Percentiles rank a stretch among this genome's conserved stretches.
These are phyloP conservation scores for Ecliptopera silaceata DNA, from an alignment of 2,888 invertebrate genomes.

Conservation along the genomic window DNA sequence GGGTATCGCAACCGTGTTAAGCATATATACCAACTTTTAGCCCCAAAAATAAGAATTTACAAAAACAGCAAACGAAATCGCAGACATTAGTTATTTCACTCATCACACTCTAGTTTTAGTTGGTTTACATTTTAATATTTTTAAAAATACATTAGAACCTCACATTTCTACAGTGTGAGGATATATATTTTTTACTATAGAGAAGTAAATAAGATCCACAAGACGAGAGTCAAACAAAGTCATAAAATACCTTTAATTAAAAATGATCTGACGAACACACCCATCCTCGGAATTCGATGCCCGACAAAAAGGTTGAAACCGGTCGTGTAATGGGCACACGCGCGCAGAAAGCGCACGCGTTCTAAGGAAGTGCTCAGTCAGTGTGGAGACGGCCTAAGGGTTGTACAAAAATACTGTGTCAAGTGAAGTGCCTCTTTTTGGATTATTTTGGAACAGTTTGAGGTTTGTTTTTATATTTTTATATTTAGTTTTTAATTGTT, in stretches of 20 bases:
- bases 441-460: slow-evolving; percentile 10
- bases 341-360: slow-evolving; percentile 47
- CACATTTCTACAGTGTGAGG: too few relatives aligned
- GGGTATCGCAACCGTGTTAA: too few relatives aligned
- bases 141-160: too few relatives aligned
- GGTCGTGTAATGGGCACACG: slow-evolving; percentile 47
- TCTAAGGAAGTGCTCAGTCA: slow-evolving; percentile 53
- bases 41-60: too few relatives aligned
- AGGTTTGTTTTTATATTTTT: not conserved
- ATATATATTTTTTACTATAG: too few relatives aligned
- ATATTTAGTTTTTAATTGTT: not conserved
- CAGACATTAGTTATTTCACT: too few relatives aligned
- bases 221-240: too few relatives aligned
- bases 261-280: not conserved
- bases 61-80: too few relatives aligned
- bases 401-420: slow-evolving; percentile 37
- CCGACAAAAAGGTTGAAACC: slow-evolving; percentile 24
- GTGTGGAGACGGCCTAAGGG: slow-evolving; percentile 47
- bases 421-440: slow-evolving; percentile 25
- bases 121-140: too few relatives aligned
- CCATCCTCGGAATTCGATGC: slow-evolving; percentile 7
- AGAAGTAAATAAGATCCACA: too few relatives aligned
- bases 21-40: too few relatives aligned
- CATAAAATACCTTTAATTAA: not conserved
- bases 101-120: too few relatives aligned